Evolutionary conservation across 2,888 invertebrate species (phyloP).

Genomic region (Heliconius cydno): DNA sequence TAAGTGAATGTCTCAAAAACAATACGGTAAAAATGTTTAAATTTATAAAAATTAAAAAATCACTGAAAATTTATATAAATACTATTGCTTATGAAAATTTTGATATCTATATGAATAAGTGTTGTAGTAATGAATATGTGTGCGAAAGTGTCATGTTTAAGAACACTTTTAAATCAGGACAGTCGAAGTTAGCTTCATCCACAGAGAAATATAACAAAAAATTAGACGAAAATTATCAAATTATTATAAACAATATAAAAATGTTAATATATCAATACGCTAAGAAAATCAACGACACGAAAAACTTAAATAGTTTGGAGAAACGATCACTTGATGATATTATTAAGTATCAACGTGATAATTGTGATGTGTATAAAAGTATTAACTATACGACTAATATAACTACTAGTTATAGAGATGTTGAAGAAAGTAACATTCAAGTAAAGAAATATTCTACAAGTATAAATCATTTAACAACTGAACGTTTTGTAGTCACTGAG

Average conservation of each 20-base stretch:
- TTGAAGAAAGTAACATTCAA: background rate
- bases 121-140: slow-evolving; percentile 42
- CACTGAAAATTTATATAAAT: slow-evolving; percentile 69
- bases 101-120: slow-evolving; percentile 52
- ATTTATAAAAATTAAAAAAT: slow-evolving; percentile 58
- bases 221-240: slow-evolving; percentile 29
- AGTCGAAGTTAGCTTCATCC: background rate
- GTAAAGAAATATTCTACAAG: background rate
- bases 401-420: background rate
- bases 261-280: slow-evolving; percentile 39
- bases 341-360: slow-evolving; percentile 7
- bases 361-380: background rate
- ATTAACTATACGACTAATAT: background rate
- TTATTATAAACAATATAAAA: slow-evolving; percentile 45
- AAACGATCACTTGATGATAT: slow-evolving; percentile 4
- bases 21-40: slow-evolving; percentile 64
- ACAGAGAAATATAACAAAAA: slow-evolving; percentile 10
- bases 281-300: slow-evolving; percentile 31
- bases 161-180: background rate
- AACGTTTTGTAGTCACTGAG: background rate
- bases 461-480: background rate
- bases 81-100: slow-evolving; percentile 54
- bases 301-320: background rate
- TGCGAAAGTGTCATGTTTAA: slow-evolving; percentile 36
- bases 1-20: slow-evolving; percentile 58